Percentiles rank a stretch among this genome's conserved stretches.
Conservation (phyloP, 2,113 vertebrate species). For the Hassar affinis region DNA sequence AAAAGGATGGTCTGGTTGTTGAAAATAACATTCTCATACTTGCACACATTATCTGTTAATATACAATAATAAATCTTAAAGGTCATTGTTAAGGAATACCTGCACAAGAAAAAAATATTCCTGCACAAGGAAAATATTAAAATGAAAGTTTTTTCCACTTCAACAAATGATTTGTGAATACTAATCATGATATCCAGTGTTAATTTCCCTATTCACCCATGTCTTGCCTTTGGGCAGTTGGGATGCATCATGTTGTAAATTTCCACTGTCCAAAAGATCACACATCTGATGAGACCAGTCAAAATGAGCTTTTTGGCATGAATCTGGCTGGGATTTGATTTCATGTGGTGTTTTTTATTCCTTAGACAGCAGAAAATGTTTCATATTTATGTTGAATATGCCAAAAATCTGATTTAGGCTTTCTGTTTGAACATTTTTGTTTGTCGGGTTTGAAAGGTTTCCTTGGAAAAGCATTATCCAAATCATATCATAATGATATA, state of each 20-base stretch:
- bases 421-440: neutral
- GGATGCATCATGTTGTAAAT: neutral
- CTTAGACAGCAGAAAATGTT: neutral
- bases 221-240: neutral
- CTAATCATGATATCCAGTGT: neutral
- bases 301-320: neutral
- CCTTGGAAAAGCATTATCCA: neutral
- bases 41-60: neutral
- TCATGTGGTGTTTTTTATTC: neutral
- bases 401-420: neutral
- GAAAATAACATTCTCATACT: neutral
- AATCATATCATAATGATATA: neutral
- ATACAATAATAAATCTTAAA: neutral
- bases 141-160: too few species aligned
- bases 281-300: neutral
- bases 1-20: neutral
- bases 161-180: too few species aligned
- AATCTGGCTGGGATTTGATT: neutral
- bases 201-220: neutral
- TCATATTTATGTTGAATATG: neutral
- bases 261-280: neutral
- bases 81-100: neutral
- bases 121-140: too few species aligned
- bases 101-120: too few species aligned
- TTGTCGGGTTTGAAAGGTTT: neutral